Conservation (phyloP, 2,797 vertebrate genomes). For the Triplophysa yarkandensis region DNA sequence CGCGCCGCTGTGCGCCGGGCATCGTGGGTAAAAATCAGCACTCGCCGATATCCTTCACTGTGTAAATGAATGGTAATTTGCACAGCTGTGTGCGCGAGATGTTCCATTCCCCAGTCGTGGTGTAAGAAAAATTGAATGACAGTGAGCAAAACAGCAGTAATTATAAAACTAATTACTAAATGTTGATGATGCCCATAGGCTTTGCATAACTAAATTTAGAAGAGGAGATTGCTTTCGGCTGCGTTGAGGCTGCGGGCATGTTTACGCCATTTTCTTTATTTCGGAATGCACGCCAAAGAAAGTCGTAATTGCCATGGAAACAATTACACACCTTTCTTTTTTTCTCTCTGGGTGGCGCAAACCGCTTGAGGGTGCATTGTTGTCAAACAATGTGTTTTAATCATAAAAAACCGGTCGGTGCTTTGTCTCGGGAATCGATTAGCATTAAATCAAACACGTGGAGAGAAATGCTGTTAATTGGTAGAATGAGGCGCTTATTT, state of each 20-base stretch:
- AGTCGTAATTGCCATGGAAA: conserved; percentile 78
- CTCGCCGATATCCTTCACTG: conserved; percentile 75
- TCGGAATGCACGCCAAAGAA: conserved; percentile 62
- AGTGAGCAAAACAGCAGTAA: conserved; percentile 95
- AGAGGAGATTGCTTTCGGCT: conserved; percentile 98
- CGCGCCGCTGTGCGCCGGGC: conserved; percentile 27
- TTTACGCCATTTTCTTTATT: conserved; percentile 66
- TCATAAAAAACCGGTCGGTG: conserved; percentile 63
- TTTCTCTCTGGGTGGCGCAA: conserved; percentile 55
- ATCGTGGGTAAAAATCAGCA: conserved; percentile 50
- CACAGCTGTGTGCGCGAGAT: conserved; percentile 95
- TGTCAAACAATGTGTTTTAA: conserved; percentile 70
- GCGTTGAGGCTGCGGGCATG: conserved; percentile 78
- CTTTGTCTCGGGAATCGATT: conserved; percentile 65
- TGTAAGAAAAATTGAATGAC: conserved; percentile 97
- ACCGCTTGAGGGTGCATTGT: conserved; percentile 70
- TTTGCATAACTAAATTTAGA: conserved; percentile 99
- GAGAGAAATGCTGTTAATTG: conserved; percentile 46
- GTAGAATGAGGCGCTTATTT: conserved; percentile 48
- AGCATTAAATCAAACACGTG: conserved; percentile 61
- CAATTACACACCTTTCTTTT: conserved; percentile 70
- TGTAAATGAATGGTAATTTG: conserved; percentile 92
- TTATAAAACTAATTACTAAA: conserved; percentile 99
- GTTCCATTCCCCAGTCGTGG: conserved; percentile 92
- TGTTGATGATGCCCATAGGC: conserved; percentile 99